These are phyloP conservation scores for Sphaeridia pumilis DNA, from an alignment of 2,888 invertebrate genomes.

Conservation along the genomic window DNA sequence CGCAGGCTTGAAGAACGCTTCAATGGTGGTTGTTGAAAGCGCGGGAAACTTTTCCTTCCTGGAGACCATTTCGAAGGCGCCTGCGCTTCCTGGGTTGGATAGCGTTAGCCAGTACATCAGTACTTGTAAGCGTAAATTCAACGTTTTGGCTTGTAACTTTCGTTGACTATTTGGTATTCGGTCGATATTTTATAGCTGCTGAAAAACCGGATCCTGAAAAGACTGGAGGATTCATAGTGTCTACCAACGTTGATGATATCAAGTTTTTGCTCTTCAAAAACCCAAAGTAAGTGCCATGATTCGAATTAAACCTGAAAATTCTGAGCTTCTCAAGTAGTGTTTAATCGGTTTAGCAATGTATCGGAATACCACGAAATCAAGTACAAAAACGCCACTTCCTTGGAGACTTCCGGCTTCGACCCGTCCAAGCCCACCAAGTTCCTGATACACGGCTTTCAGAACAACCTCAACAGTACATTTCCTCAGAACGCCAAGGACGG, in stretches of 20 bases:
- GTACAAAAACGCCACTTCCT: background rate
- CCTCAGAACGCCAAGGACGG: slow-evolving; percentile 16
- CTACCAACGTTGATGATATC: background rate
- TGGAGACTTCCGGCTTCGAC: slow-evolving; percentile 1
- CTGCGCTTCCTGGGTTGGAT: too few relatives aligned
- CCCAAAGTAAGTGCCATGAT: background rate
- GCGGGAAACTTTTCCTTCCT: too few relatives aligned
- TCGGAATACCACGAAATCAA: slow-evolving; percentile 1
- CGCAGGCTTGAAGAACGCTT: too few relatives aligned
- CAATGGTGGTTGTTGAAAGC: too few relatives aligned
- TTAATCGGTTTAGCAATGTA: slow-evolving; percentile 4
- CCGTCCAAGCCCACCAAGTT: slow-evolving; percentile 3
- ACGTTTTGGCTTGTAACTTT: too few relatives aligned
- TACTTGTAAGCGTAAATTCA: too few relatives aligned
- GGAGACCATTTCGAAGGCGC: too few relatives aligned
- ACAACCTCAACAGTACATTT: slow-evolving; percentile 9
- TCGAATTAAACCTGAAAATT: background rate
- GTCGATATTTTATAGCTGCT: too few relatives aligned
- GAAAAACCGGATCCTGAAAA: too few relatives aligned
- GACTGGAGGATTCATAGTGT: background rate
- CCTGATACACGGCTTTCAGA: slow-evolving; percentile 13
- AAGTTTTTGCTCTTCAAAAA: background rate
- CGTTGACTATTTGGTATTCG: too few relatives aligned
- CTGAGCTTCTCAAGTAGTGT: background rate
- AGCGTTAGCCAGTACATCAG: too few relatives aligned